These are phyloP conservation scores for Antheraea assamensis DNA, from an alignment of 2,888 invertebrate genomes.

Conservation along the genomic window DNA sequence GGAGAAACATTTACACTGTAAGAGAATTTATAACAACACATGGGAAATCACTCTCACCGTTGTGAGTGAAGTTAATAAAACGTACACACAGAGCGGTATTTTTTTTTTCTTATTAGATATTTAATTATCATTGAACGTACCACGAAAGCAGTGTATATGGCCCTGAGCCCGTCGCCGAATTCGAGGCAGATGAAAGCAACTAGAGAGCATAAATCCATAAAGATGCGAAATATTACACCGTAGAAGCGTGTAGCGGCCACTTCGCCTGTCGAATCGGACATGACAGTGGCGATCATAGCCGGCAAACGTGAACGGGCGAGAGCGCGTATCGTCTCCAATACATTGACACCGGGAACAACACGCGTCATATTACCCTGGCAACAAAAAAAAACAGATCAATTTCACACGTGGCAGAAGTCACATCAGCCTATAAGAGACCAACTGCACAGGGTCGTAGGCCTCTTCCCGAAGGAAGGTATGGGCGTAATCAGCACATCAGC, in stretches of 20 bases:
- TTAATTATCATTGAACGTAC: conserved; percentile 37
- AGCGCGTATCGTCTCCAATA: conserved; percentile 43
- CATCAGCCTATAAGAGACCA: no score
- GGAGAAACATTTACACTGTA: no score
- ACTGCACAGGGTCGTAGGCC: no score
- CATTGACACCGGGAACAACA: conserved; percentile 44
- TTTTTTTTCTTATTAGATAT: no score
- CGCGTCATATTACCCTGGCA: conserved; percentile 40
- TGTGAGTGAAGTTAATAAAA: no score
- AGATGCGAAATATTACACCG: conserved; percentile 48
- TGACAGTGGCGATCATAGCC: conserved; percentile 46
- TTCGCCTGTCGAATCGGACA: conserved; percentile 42
- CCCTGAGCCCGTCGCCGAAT: conserved; percentile 46
- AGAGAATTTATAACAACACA: no score
- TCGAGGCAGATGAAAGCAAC: conserved; percentile 47
- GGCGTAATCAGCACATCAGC: no score
- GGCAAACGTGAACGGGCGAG: conserved; percentile 54
- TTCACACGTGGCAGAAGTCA: neutral
- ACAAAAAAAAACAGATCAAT: neutral
- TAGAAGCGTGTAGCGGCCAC: conserved; percentile 52
- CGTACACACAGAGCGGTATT: no score
- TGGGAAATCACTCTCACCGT: no score
- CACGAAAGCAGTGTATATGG: conserved; percentile 44
- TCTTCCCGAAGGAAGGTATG: no score
- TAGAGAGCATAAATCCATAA: conserved; percentile 55